phyloP scores from a whole-genome alignment of 2,888 invertebrate genomes.

The Suillia variegata region DNA sequence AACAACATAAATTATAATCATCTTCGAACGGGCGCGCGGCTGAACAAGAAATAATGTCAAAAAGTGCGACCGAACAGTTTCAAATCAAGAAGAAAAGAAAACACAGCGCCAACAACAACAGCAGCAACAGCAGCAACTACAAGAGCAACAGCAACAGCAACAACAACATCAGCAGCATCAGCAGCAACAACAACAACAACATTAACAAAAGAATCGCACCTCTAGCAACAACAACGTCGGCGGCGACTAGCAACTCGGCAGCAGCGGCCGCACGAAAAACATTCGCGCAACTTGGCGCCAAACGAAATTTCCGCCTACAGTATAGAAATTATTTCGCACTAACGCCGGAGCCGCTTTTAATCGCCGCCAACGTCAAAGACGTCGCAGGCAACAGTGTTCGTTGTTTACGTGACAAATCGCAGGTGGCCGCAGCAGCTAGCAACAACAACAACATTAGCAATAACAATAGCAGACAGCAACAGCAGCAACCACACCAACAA shows the following conservation, averaged over 20 bases:
- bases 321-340: conserved; percentile 22
- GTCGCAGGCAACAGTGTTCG: conserved; percentile 15
- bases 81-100: conserved; percentile 44
- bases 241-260: conserved; percentile 5
- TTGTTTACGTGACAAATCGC: conserved; percentile 41
- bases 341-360: conserved; percentile 19
- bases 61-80: conserved; percentile 40
- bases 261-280: not conserved
- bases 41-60: conserved; percentile 32
- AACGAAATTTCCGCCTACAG: conserved; percentile 16
- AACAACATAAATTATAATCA: conserved; percentile 13
- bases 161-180: too few relatives aligned
- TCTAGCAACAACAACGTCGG: conserved; percentile 16
- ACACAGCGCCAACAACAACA: conserved; percentile 24
- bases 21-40: too few relatives aligned
- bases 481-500: too few relatives aligned
- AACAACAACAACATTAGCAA: too few relatives aligned
- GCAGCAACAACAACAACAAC: too few relatives aligned
- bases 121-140: conserved; percentile 10
- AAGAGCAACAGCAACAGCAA: conserved; percentile 5
- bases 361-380: conserved; percentile 21
- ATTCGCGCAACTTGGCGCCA: not conserved
- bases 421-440: conserved; percentile 30
- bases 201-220: conserved; percentile 12
- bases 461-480: too few relatives aligned